Evolutionary conservation across 2,888 invertebrate genomes (phyloP).

Genomic region (Automeris io): DNA sequence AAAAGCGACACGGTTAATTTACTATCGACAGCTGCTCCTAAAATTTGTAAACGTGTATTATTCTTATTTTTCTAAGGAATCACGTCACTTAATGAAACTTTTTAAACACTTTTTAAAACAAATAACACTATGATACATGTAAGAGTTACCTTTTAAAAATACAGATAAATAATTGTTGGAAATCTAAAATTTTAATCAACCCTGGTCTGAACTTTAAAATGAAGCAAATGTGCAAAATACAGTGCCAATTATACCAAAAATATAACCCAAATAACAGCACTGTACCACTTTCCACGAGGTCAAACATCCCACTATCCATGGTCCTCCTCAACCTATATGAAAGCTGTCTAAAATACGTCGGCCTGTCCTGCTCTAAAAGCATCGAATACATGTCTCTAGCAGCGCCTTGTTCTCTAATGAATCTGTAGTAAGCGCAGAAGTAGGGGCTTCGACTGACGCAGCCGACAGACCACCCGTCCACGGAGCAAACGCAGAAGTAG

Average conservation of each 20-base stretch:
- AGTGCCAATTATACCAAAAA: not conserved
- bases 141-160: too few relatives aligned
- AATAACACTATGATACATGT: too few relatives aligned
- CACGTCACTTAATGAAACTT: too few relatives aligned
- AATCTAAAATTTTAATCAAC: too few relatives aligned
- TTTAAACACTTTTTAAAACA: too few relatives aligned
- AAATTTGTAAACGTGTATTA: too few relatives aligned
- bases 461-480: slow-evolving; percentile 24
- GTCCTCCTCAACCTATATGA: slow-evolving; percentile 54
- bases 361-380: slow-evolving; percentile 45
- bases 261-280: not conserved
- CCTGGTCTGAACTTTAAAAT: too few relatives aligned
- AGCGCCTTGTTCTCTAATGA: slow-evolving; percentile 22
- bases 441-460: slow-evolving; percentile 42
- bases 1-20: slow-evolving; percentile 38
- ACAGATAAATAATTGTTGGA: too few relatives aligned
- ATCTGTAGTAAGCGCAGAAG: slow-evolving; percentile 50
- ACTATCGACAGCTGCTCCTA: too few relatives aligned
- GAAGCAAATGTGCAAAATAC: slow-evolving; percentile 6
- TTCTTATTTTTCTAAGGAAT: too few relatives aligned
- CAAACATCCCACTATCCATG: slow-evolving; percentile 52
- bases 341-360: slow-evolving; percentile 46
- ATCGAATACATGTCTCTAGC: slow-evolving; percentile 34
- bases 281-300: slow-evolving; percentile 48
- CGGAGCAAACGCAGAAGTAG: slow-evolving; percentile 50